Evolutionary conservation across 2,888 invertebrate species (phyloP).

Genomic region (Meteorus colon): DNA sequence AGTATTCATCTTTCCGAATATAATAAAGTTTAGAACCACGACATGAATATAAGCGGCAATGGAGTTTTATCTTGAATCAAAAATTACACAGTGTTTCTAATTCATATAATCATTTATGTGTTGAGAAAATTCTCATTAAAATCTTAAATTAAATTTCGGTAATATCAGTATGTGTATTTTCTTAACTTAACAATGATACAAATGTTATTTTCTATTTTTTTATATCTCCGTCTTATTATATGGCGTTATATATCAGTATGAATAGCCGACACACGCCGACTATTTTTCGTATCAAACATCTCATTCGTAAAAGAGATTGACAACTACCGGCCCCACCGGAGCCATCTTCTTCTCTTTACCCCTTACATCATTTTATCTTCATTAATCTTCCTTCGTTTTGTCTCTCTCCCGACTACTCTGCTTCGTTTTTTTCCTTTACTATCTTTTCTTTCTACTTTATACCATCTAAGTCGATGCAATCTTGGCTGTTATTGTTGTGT

Average conservation of each 20-base stretch:
- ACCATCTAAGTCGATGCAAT: constrained; percentile 31
- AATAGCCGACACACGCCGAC: constrained; percentile 15
- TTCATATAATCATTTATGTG: no score
- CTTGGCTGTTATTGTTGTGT: constrained; percentile 24
- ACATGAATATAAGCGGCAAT: no score
- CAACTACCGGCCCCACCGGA: constrained; percentile 60
- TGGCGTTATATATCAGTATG: neutral
- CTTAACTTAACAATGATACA: neutral
- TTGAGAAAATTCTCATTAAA: no score
- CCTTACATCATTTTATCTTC: constrained; percentile 52
- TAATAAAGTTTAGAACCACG: no score
- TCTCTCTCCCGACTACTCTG: constrained; percentile 50
- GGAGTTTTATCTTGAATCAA: no score
- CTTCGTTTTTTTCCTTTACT: constrained; percentile 5
- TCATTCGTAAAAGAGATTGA: constrained; percentile 57
- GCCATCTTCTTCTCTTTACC: constrained; percentile 52
- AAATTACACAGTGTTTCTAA: no score
- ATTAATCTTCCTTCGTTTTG: constrained; percentile 55
- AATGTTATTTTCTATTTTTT: neutral
- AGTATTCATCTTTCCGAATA: no score
- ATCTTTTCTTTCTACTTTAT: constrained; percentile 11
- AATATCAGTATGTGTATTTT: neutral
- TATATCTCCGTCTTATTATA: constrained; percentile 1
- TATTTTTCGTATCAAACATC: constrained; percentile 58
- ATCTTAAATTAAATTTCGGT: neutral